Base-by-base conservation (phyloP, 2,113 vertebrate species). In the Tenrec ecaudatus region DNA sequence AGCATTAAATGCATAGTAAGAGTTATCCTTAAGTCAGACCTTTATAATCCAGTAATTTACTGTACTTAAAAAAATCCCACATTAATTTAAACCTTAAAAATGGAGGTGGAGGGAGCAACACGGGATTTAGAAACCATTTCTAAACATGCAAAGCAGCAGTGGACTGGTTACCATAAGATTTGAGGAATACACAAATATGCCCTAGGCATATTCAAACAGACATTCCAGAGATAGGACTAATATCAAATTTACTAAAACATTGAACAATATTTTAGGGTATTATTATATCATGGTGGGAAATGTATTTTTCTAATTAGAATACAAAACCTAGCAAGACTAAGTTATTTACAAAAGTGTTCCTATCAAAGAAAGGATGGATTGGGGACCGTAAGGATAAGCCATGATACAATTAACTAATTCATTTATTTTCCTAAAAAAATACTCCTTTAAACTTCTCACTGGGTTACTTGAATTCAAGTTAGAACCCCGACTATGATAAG, bases 401-500 rank as follows among this genome's bases (percentile, higher is more conserved):
- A 73, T 47, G 69, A 94, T 96, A 96, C 11, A 66, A 66, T 60
- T n/a, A 25, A 75, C 89, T 92, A 12, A 29, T 92, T 91, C 88
- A 14, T 53, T 53, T 7, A 12, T 14, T 53, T 53, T 27, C 83
- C 47, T 81, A 64, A 90, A 71, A 89, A 90, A 2, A 62, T 81
- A 60, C 40, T 19, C 14, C 25, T 82, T 69, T 80, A 84, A 83
- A 90, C 22, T 71, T 92, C 58, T 86, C 92, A 57, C 58, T 85
- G 60, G 71, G 47, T 29, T 90, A 36, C 47, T 53, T 92, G 76
- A 94, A 97, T 96, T 40, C 98, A 97, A 90, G 96, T 96, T 94
- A 98, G 96, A 95, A 98, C 92, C 89, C 60, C 15, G 86, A 95
- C 94, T 78, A 95, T 97, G 0, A 53, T 93, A 43, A 97, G 47